Evolutionary conservation across 2,888 invertebrate species (phyloP), one percentile per base, ranked within the genome.

Genomic region (Lypha dubia): DNA sequence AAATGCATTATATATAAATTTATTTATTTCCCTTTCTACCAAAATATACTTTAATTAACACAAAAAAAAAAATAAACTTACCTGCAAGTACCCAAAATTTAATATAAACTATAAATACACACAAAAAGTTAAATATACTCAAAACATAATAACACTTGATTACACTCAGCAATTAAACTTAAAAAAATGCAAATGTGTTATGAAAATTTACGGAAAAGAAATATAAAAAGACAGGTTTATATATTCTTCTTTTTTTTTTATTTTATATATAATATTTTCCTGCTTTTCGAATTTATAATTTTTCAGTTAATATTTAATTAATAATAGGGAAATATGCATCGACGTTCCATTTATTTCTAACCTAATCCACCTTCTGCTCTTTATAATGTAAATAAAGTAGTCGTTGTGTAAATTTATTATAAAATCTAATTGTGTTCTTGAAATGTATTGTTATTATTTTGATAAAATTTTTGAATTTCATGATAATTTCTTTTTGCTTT

Each of bases 301-400:
- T 79, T 35, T n/a, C n/a, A n/a, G n/a, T n/a, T 15, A 24, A 83
- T 49, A 60, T 9, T 51, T 53, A 44, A 51, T 49, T 60, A n/a
- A 41, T 53, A 20, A 24, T 22, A 56, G 38, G 20, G 58, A 77
- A 65, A 20, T 41, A 32, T 53, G 70, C 67, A 79, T 79, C 80
- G 60, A 67, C 35, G 74, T 77, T 84, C 60, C 71, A 41, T 5
- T 58, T 73, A 51, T 84, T 77, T 58, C 53, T 32, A 1, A 0
- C 8, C 13, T 7, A 41, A 24, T 24, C 53, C 9, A 41, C 15
- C 15, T 20, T 53, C 17, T 24, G 35, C 22, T 41, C 13, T 35
- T 65, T 0, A 32, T 46, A n/a, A 62, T 84, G 73, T 83, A 83
- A 67, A 74, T 74, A 84, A 73, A 56, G 75, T 84, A 76, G 76